Conservation (phyloP, 2,113 vertebrate genomes). For the Cricetomys ansorgei region DNA sequence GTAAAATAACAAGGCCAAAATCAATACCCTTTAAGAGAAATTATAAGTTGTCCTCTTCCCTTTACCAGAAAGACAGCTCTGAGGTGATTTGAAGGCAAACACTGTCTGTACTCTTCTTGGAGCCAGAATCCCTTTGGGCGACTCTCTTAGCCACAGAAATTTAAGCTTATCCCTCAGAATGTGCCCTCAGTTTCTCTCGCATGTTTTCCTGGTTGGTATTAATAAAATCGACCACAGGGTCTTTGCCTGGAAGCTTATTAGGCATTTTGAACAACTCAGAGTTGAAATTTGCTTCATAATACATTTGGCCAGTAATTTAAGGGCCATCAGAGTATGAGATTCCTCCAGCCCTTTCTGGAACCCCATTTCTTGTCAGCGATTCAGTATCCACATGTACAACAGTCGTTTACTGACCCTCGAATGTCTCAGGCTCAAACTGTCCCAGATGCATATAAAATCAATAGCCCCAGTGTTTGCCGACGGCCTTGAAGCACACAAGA, state of each 20-base stretch:
- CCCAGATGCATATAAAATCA: neutral
- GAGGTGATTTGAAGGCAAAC: neutral
- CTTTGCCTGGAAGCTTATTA: slow-evolving; percentile 8
- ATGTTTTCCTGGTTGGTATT: neutral
- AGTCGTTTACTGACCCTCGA: slow-evolving; percentile 10
- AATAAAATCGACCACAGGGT: neutral
- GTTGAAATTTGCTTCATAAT: slow-evolving; percentile 44
- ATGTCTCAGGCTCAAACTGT: neutral
- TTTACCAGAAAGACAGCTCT: slow-evolving; percentile 25
- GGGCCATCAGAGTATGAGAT: neutral
- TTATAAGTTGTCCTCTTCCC: neutral
- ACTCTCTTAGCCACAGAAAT: neutral
- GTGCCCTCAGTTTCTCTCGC: neutral
- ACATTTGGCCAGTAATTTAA: slow-evolving; percentile 4
- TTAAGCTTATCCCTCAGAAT: neutral
- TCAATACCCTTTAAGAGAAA: slow-evolving; percentile 55
- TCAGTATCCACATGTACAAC: neutral
- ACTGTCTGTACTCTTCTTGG: neutral
- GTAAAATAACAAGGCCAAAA: slow-evolving; percentile 51
- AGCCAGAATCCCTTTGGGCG: slow-evolving; percentile 11
- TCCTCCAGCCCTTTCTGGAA: slow-evolving; percentile 7
- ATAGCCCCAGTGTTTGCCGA: neutral
- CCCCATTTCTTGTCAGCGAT: neutral
- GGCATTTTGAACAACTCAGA: slow-evolving; percentile 30
- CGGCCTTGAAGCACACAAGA: neutral